phyloP scores from a whole-genome alignment of 2,113 vertebrate species.

The Girardinichthys multiradiatus region DNA sequence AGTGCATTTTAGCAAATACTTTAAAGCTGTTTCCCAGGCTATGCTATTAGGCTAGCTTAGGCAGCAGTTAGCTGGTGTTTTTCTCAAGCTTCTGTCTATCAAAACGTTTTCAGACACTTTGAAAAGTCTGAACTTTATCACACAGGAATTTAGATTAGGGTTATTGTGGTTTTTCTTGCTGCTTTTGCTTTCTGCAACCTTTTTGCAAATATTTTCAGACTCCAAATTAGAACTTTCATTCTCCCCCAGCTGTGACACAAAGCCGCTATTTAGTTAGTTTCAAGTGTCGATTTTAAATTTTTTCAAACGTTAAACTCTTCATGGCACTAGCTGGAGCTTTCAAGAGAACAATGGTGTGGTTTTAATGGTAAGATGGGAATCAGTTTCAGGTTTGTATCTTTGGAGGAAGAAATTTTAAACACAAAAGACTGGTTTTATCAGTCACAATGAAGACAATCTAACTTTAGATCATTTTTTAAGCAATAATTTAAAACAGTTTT shows the following conservation, averaged over 20 bases:
- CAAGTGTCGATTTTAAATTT: background rate
- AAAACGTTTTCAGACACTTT: background rate
- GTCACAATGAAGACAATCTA: no score
- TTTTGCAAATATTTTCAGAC: constrained; percentile 8
- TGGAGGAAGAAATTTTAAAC: background rate
- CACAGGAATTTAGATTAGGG: background rate
- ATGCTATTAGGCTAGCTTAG: background rate
- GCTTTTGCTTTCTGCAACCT: constrained; percentile 3
- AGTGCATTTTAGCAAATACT: background rate
- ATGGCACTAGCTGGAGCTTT: background rate
- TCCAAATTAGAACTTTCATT: constrained; percentile 32
- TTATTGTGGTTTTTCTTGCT: constrained; percentile 23
- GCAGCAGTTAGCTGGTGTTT: constrained; percentile 21
- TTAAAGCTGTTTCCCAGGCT: background rate
- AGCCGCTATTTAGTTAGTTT: background rate
- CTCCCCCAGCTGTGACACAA: background rate
- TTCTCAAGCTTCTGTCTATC: constrained; percentile 17
- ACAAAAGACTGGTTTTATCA: no score
- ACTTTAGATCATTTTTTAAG: no score
- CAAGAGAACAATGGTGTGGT: constrained; percentile 10
- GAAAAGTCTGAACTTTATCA: background rate
- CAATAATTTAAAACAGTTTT: no score
- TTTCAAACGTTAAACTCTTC: background rate
- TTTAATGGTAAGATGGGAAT: background rate
- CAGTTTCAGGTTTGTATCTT: background rate